Conservation (phyloP, 2,888 invertebrate species). For the Gandaritis pyraliata region DNA sequence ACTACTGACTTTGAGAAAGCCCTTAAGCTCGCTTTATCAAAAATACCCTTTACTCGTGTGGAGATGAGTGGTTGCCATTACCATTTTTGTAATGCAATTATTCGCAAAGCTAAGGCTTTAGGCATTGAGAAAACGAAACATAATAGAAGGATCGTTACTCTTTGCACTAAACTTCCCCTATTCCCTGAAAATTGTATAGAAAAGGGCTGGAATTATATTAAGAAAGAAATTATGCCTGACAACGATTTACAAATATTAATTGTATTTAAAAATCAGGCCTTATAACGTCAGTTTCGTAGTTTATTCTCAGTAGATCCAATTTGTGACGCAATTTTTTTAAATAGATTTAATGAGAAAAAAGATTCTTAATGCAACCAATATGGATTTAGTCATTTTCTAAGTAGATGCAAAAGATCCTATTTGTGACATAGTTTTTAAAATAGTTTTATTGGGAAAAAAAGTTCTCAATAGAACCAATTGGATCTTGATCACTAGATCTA, state of each 20-base stretch:
- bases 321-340: no score
- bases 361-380: no score
- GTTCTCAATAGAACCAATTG: no score
- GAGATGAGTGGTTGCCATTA: constrained; percentile 7
- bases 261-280: constrained; percentile 9
- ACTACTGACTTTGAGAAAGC: constrained; percentile 21
- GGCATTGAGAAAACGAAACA: constrained; percentile 19
- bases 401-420: constrained; percentile 3
- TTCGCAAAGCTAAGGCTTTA: constrained; percentile 23
- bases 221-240: constrained; percentile 22
- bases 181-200: constrained; percentile 22
- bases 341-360: no score
- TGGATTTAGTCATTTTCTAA: neutral
- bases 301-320: constrained; percentile 9
- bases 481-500: no score
- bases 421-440: constrained; percentile 8
- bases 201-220: constrained; percentile 24
- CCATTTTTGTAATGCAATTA: constrained; percentile 4
- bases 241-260: constrained; percentile 12
- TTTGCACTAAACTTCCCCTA: constrained; percentile 22
- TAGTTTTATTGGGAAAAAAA: constrained; percentile 5
- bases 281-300: constrained; percentile 7
- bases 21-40: constrained; percentile 22
- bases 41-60: constrained; percentile 17
- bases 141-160: constrained; percentile 19